phyloP scores from a whole-genome alignment of 2,888 invertebrate genomes.

The Ophion obscuratus region DNA sequence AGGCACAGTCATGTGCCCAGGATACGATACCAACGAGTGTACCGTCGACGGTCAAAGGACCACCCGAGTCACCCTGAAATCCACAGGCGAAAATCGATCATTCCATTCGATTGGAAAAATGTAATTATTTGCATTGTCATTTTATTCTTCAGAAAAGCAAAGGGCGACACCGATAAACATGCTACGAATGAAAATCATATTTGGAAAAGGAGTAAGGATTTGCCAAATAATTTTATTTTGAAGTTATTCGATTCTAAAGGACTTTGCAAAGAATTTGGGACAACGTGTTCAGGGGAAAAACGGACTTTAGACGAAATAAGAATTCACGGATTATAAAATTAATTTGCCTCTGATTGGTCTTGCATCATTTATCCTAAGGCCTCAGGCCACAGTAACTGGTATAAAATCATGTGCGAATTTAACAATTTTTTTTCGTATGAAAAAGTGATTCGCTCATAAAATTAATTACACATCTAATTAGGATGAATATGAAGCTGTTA shows the following conservation, averaged over 20 bases:
- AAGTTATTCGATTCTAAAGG: neutral
- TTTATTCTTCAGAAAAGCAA: neutral
- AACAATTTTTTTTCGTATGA: no score
- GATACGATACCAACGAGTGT: conserved; percentile 78
- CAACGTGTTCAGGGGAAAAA: no score
- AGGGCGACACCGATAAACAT: neutral
- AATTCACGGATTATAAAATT: no score
- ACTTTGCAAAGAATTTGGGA: no score
- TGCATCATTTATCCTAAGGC: no score
- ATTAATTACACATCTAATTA: no score
- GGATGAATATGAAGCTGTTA: no score
- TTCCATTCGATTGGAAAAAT: neutral
- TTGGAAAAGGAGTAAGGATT: neutral
- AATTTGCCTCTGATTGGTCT: no score
- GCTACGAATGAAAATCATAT: neutral
- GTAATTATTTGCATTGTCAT: neutral
- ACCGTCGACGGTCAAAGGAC: conserved; percentile 77
- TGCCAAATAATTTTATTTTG: neutral
- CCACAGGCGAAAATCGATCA: neutral
- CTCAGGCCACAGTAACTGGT: no score
- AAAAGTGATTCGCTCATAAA: no score
- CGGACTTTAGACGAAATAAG: no score
- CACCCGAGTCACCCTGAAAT: conserved; percentile 79
- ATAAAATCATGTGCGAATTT: no score
- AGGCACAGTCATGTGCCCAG: conserved; percentile 76